Evolutionary conservation across 2,113 vertebrate genomes (phyloP), one percentile per base, ranked within the genome.

Genomic region (Columba janthina): DNA sequence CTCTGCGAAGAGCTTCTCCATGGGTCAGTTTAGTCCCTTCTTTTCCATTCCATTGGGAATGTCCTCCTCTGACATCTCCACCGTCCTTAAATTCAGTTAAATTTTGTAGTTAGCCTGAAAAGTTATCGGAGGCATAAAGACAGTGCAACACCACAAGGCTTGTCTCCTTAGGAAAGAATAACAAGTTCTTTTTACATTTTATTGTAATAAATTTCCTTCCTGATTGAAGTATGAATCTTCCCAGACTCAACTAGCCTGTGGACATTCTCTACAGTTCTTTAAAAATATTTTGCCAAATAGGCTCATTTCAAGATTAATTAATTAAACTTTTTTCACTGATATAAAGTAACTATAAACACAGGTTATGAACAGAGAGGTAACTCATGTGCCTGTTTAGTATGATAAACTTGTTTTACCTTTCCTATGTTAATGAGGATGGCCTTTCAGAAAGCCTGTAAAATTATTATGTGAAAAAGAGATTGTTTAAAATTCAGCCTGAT

Each of bases 401-500:
- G 44, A 86, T 75, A 67, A 84, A 92, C 48, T 86, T 81, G n/a
- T 61, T 90, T 87, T 90, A 54, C 86, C 58, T 95, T 92, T 66
- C 81, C 46, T 74, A 31, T 90, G 62, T 86, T 92, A 87, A 90
- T 70, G 38, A 36, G n/a, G 65, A 53, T 87, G 88, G 69, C 82
- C 88, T 96, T 88, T 85, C 48, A 56, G 50, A 91, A 88, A 65
- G 66, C 53, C 28, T 50, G 9, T 64, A 69, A 86, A 78, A 62
- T 78, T 66, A 65, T 77, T 69, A 61, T 21, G 28, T 82, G 61
- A 18, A 89, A 79, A 94, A 84, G 61, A 90, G 75, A 62, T 85
- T 83, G 85, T 82, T 96, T 88, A 90, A 94, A 94, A 84, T 71
- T 92, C 92, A 86, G 29, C 25, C 14, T 32, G 65, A 87, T 86